A percentile compares a stretch with the other conserved stretches of the same genome.
These are phyloP conservation scores for Thecophora atra DNA, from an alignment of 2,888 invertebrate species.

Conservation along the genomic window DNA sequence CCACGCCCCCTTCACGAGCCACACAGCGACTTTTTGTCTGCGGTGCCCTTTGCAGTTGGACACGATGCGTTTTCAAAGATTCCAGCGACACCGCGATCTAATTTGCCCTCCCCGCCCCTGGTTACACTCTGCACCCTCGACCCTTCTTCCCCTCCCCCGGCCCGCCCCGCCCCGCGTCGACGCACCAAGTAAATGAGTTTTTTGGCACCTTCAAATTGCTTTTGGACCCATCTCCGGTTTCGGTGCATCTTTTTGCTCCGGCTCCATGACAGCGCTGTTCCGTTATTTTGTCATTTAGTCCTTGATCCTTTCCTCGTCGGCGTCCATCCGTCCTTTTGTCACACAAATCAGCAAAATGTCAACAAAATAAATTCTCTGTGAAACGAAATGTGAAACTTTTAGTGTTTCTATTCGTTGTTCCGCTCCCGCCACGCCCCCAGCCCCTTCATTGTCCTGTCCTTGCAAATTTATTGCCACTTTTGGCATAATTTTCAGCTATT, in stretches of 20 bases:
- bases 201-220: slow-evolving; percentile 24
- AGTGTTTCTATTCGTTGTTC: neutral
- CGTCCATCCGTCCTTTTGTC: neutral
- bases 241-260: neutral
- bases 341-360: slow-evolving; percentile 19
- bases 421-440: neutral
- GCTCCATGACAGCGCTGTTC: neutral
- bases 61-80: slow-evolving; percentile 33
- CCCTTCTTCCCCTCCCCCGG: too few species aligned
- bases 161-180: too few species aligned
- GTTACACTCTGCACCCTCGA: neutral
- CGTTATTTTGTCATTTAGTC: neutral
- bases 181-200: too few species aligned
- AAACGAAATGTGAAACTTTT: neutral
- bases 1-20: neutral
- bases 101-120: neutral
- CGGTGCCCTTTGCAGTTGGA: too few species aligned
- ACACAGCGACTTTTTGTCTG: too few species aligned
- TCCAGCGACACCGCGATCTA: neutral
- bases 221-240: neutral
- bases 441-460: neutral
- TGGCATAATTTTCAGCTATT: slow-evolving; percentile 6
- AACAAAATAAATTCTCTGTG: slow-evolving; percentile 6
- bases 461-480: slow-evolving; percentile 17
- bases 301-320: neutral